Conservation (phyloP, 2,113 vertebrate genomes). For the Cephalopholis sonnerati region DNA sequence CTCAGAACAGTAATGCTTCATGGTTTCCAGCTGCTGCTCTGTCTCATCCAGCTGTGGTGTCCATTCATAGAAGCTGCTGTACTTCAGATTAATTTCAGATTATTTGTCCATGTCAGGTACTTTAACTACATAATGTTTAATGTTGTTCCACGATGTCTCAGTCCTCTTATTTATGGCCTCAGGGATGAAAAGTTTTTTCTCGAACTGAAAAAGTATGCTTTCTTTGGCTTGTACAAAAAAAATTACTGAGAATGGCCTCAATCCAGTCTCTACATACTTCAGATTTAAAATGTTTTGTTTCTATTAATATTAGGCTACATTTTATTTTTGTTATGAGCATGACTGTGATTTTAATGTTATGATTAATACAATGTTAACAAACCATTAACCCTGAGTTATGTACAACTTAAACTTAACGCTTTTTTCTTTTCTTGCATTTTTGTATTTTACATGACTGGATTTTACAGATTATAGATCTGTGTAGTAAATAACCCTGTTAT, state of each 20-base stretch:
- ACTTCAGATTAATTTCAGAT: not conserved
- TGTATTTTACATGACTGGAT: too few species aligned
- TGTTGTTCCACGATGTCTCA: conserved; percentile 53
- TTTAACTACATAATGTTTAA: conserved; percentile 56
- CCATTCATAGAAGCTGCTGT: conserved; percentile 62
- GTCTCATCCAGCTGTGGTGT: conserved; percentile 68
- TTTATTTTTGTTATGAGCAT: too few species aligned
- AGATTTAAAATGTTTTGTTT: not conserved
- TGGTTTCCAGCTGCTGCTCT: conserved; percentile 71
- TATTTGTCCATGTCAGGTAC: conserved; percentile 28
- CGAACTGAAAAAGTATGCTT: conserved; percentile 12
- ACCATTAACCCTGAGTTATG: too few species aligned
- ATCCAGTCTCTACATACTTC: too few species aligned
- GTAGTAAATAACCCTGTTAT: too few species aligned
- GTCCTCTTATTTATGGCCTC: conserved; percentile 73
- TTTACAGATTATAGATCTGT: too few species aligned
- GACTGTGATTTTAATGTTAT: too few species aligned
- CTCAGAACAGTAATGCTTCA: conserved; percentile 74
- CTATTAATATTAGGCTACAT: too few species aligned
- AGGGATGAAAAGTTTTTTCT: conserved; percentile 61
- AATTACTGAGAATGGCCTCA: too few species aligned
- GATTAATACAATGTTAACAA: too few species aligned
- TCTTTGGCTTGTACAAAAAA: not conserved
- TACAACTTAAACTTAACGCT: too few species aligned
- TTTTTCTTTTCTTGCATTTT: too few species aligned